A percentile compares a stretch with the other conserved stretches of the same genome.
These are phyloP conservation scores for Sebastes iracundus DNA, from an alignment of 2,797 vertebrate genomes.

Conservation along the genomic window DNA sequence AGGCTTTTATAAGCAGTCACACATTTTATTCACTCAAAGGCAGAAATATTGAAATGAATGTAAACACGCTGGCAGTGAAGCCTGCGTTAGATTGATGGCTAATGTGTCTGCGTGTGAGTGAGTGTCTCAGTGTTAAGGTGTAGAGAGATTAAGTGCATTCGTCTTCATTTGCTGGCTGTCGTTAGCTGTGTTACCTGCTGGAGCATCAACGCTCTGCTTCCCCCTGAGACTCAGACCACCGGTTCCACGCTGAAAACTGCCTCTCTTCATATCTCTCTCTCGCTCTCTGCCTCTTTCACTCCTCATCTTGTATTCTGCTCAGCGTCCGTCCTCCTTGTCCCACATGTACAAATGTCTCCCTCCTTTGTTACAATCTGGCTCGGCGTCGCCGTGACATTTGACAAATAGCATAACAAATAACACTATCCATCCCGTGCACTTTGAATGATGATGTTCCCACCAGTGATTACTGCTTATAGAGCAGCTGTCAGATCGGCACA, in stretches of 20 bases:
- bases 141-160: constrained; percentile 73
- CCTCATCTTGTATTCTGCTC: constrained; percentile 57
- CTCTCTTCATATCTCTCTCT: background rate
- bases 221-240: constrained; percentile 47
- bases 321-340: constrained; percentile 34
- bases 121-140: constrained; percentile 36
- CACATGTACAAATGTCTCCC: constrained; percentile 49
- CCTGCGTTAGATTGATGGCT: constrained; percentile 11
- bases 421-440: constrained; percentile 27
- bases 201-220: constrained; percentile 60
- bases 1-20: background rate
- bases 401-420: constrained; percentile 61
- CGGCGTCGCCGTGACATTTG: constrained; percentile 64
- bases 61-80: background rate
- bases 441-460: constrained; percentile 49
- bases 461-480: constrained; percentile 41
- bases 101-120: background rate
- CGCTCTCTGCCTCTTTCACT: constrained; percentile 5
- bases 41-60: constrained; percentile 11
- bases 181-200: constrained; percentile 60
- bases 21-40: background rate
- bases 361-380: constrained; percentile 60
- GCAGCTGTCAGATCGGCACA: constrained; percentile 29
- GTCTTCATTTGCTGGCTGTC: constrained; percentile 75
- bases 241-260: constrained; percentile 36